phyloP scores from a whole-genome alignment of 2,888 invertebrate species.

The Pharmacophagus antenor region DNA sequence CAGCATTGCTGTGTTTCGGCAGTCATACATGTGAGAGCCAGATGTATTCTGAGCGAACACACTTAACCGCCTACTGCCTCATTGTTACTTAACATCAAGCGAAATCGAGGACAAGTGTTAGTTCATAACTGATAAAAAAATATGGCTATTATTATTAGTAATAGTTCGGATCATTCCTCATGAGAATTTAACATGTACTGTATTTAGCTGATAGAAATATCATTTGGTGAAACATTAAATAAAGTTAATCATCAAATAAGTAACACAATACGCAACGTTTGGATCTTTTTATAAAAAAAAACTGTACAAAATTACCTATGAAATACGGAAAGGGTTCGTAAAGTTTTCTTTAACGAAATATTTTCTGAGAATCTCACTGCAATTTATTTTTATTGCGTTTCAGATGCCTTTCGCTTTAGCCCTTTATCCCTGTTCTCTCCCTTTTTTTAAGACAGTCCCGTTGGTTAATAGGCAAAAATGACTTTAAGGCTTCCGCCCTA shows the following conservation, averaged over 20 bases:
- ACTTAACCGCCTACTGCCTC: too few species aligned
- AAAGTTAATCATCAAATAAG: neutral
- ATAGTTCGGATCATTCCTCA: neutral
- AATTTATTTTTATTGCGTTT: slow-evolving; percentile 12
- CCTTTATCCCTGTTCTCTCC: neutral
- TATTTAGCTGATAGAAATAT: neutral
- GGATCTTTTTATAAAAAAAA: neutral
- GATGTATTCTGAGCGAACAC: too few species aligned
- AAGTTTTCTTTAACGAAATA: slow-evolving; percentile 1
- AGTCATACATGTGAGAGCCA: too few species aligned
- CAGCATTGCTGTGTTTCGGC: too few species aligned
- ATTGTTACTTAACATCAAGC: too few species aligned
- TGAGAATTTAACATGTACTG: neutral
- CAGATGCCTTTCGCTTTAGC: slow-evolving; percentile 4
- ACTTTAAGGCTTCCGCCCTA: neutral
- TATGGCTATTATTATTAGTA: neutral
- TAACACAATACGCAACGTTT: neutral
- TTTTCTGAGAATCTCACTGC: neutral
- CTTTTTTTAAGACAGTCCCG: neutral
- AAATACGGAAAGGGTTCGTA: neutral
- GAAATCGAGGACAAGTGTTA: too few species aligned
- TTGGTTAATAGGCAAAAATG: neutral
- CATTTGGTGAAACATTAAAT: neutral
- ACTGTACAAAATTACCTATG: neutral
- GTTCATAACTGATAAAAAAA: too few species aligned